Base-by-base conservation (phyloP, 2,888 invertebrate genomes). In the Amiota communis region DNA sequence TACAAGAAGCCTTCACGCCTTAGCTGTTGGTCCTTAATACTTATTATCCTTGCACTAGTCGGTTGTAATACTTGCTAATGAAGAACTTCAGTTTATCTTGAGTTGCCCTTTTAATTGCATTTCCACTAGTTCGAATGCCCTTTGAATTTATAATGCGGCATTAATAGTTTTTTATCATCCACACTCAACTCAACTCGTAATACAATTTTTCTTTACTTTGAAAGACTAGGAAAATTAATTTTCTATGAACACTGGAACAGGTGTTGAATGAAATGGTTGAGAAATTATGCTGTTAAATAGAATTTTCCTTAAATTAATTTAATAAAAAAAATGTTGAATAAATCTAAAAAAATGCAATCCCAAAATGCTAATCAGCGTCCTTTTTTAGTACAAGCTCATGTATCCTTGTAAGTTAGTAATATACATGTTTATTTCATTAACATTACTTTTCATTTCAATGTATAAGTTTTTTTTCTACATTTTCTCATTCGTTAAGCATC, bases 371-470 rank as follows among this genome's bases (percentile, higher is more conserved):
- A 67, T 67, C 20, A 49, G 49, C 64, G 10, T 10, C 20, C n/a
- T 15, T 59, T 20, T 36, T 36, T 23, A 1, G 23, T 23, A 36
- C 36, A 36, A 36, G 6, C 36, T 36, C 36, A 36, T 36, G 36
- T 36, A 36, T 36, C 36, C 36, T 36, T 36, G 36, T 36, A 36
- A 36, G 36, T 36, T 36, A 36, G 8, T 20, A 20, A 47, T 81
- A 85, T 85, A 83, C 83, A 83, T 83, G 83, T 80, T 83, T 85
- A 83, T 85, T 83, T 83, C 83, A 83, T 83, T 85, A 83, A 82
- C 76, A 74, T 76, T 81, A 81, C 81, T 53, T 68, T 68, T 17
- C 36, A 53, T 68, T 67, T 8, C 20, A 61, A 9, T 61, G 53
- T 61, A 61, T 13, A 63, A 17, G 10, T 59, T 59, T 59, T 36